A percentile compares a stretch with the other conserved stretches of the same genome.
These are phyloP conservation scores for Pentalonia nigronervosa DNA, from an alignment of 1,140 invertebrate species.

Conservation along the genomic window DNA sequence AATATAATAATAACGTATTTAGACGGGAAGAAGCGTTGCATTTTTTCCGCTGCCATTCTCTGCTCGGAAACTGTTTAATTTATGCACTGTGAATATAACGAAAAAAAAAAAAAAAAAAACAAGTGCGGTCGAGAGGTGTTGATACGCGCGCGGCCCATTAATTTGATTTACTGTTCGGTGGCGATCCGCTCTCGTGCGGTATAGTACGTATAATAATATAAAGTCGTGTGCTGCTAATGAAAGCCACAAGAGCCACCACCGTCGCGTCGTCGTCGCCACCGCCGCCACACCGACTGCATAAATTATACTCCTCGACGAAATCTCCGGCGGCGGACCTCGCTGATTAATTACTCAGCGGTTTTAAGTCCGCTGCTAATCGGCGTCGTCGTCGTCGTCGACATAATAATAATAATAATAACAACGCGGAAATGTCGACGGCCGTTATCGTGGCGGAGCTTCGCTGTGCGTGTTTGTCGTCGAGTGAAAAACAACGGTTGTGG, in stretches of 20 bases:
- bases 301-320: constrained; percentile 7
- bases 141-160: constrained; percentile 51
- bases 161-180: constrained; percentile 52
- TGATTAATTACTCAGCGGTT: constrained; percentile 43
- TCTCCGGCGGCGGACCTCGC: background rate
- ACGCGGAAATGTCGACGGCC: background rate
- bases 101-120: constrained; percentile 17
- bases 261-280: too few relatives aligned
- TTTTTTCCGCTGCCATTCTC: background rate
- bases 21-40: background rate
- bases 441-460: background rate
- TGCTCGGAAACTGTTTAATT: constrained; percentile 43
- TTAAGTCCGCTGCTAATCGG: constrained; percentile 27
- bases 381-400: background rate
- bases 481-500: background rate
- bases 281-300: background rate
- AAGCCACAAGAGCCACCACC: background rate
- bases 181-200: background rate
- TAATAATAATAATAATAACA: background rate
- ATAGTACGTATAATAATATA: background rate
- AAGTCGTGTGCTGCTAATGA: constrained; percentile 43
- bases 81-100: background rate
- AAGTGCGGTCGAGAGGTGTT: constrained; percentile 46
- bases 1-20: constrained; percentile 11
- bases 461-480: background rate